A percentile compares a stretch with the other conserved stretches of the same genome.
phyloP scores from a whole-genome alignment of 2,888 invertebrate genomes.

The Sepiola atlantica region DNA sequence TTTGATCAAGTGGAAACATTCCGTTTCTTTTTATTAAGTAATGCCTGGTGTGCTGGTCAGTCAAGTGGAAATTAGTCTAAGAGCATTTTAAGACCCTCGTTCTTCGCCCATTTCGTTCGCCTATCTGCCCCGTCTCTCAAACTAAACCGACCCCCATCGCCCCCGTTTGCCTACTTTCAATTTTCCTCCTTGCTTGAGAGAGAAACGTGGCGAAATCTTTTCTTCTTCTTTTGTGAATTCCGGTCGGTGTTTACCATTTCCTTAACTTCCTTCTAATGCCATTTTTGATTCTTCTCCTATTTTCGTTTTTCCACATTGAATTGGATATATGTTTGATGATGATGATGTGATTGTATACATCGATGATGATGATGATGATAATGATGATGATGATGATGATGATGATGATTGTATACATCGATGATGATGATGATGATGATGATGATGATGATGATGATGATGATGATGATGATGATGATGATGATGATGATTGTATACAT shows the following conservation, averaged over 20 bases:
- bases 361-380: too few species aligned
- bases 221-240: not conserved
- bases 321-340: not conserved
- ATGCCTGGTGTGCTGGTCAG: not conserved
- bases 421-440: not conserved
- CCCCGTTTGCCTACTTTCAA: not conserved
- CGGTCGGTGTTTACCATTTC: not conserved
- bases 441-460: not conserved
- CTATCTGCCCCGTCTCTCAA: not conserved
- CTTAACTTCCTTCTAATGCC: not conserved
- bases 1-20: slow-evolving; percentile 9
- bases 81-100: not conserved
- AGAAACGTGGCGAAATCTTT: not conserved
- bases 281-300: not conserved
- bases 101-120: not conserved
- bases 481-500: too few species aligned
- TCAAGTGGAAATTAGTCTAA: slow-evolving; percentile 4
- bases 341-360: not conserved
- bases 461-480: not conserved
- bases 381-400: too few species aligned
- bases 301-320: too few species aligned
- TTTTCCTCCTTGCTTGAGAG: not conserved
- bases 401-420: not conserved
- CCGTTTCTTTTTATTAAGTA: not conserved
- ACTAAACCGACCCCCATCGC: not conserved